These are phyloP conservation scores for Anthopleura xanthogrammica DNA, from an alignment of 92 coral and sea anemone species.

Conservation along the genomic window DNA sequence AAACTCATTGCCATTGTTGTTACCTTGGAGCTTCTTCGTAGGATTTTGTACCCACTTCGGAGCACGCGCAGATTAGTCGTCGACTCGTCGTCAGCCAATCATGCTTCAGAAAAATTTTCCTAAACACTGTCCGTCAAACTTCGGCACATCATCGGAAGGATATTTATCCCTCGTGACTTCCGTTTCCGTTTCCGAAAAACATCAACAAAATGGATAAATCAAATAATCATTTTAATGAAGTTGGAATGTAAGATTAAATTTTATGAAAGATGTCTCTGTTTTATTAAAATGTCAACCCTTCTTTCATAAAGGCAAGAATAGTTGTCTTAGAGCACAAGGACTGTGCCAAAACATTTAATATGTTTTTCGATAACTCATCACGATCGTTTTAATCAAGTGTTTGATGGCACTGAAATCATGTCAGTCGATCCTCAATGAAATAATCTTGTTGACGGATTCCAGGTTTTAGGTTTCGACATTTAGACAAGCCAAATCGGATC, in stretches of 20 bases:
- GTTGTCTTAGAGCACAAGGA: too few species aligned
- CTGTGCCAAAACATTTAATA: too few species aligned
- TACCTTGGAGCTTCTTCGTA: conserved; percentile 21
- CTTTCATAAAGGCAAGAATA: too few species aligned
- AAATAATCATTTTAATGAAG: neutral
- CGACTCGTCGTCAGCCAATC: conserved; percentile 15
- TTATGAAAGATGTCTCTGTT: neutral
- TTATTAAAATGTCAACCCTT: neutral
- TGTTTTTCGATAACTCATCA: too few species aligned
- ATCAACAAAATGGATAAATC: neutral
- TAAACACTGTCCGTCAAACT: neutral
- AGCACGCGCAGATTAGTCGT: conserved; percentile 32
- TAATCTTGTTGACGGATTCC: too few species aligned
- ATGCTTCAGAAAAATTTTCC: neutral
- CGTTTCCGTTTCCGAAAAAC: neutral
- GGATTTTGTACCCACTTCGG: conserved; percentile 4
- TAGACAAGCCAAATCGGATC: too few species aligned
- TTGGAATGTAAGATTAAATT: neutral
- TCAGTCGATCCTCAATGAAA: too few species aligned
- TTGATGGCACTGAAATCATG: too few species aligned
- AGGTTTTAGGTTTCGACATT: too few species aligned
- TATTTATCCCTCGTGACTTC: neutral
- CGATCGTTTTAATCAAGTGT: too few species aligned
- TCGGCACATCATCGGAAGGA: conserved; percentile 22
- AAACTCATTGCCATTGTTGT: conserved; percentile 39